Percentiles rank a stretch among this genome's conserved stretches.
Evolutionary conservation across 2,113 vertebrate genomes (phyloP).

Genomic region (Grammomys surdaster): DNA sequence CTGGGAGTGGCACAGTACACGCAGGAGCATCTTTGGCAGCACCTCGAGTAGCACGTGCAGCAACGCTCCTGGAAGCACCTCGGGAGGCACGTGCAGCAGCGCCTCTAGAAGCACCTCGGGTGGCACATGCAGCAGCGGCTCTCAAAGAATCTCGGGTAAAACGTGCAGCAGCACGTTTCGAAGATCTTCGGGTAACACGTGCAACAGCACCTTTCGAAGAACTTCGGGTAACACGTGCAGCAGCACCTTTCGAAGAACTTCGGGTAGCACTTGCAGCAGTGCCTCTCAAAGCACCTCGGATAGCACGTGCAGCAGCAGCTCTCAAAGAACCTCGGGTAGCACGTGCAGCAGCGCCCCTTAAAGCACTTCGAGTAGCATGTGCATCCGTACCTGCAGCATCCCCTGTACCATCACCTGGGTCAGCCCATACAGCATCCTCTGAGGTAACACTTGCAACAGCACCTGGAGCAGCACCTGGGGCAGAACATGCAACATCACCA

Average conservation of each 20-base stretch:
- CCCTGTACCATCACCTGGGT: not conserved
- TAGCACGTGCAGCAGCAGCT: not conserved
- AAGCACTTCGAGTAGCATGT: not conserved
- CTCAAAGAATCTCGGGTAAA: not conserved
- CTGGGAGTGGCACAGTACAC: rapidly evolving
- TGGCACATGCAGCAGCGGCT: not conserved
- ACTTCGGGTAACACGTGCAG: not conserved
- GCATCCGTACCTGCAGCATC: rapidly evolving
- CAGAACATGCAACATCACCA: not conserved
- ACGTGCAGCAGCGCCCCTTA: not conserved
- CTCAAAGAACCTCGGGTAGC: not conserved
- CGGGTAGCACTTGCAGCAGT: rapidly evolving
- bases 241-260: rapidly evolving
- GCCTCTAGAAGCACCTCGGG: not conserved
- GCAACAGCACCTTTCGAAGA: not conserved
- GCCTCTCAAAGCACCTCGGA: not conserved
- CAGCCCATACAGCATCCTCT: not conserved
- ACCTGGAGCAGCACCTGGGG: too few relatives aligned
- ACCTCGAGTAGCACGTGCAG: rapidly evolving
- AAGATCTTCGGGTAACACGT: not conserved
- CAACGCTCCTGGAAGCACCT: not conserved
- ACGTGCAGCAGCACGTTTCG: rapidly evolving
- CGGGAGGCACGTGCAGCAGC: not conserved
- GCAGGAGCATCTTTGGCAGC: too few relatives aligned
- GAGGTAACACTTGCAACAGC: not conserved